These are phyloP conservation scores for Lucifuga dentata DNA, from an alignment of 2,113 vertebrate genomes.

Conservation along the genomic window DNA sequence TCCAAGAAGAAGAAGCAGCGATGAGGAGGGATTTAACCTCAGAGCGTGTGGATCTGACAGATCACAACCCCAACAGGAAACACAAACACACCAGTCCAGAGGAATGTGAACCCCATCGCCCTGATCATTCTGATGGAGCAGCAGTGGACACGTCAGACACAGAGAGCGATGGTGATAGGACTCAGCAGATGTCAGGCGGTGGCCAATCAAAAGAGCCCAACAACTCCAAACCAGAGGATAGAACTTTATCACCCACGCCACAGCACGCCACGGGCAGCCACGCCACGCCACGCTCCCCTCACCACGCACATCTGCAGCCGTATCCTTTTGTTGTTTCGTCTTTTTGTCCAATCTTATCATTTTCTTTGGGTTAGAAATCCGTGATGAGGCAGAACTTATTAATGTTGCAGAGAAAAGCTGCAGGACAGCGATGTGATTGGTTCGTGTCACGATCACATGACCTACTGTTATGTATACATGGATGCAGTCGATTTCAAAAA, in stretches of 20 bases:
- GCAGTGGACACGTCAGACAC: constrained; percentile 33
- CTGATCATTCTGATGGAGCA: constrained; percentile 38
- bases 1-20: constrained; percentile 6
- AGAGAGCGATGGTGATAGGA: constrained; percentile 26
- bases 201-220: background rate
- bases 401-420: too few relatives aligned
- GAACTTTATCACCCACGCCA: background rate
- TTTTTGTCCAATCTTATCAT: background rate
- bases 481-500: too few relatives aligned
- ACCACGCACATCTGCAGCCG: constrained; percentile 58
- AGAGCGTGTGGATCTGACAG: background rate
- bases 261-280: background rate
- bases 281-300: constrained; percentile 5
- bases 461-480: too few relatives aligned
- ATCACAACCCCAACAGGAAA: background rate
- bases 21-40: background rate
- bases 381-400: too few relatives aligned
- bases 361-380: too few relatives aligned
- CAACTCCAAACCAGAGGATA: background rate
- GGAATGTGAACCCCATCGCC: constrained; percentile 5
- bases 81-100: background rate
- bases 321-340: constrained; percentile 86
- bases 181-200: background rate
- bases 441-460: too few relatives aligned
- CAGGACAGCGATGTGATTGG: too few relatives aligned